Evolutionary conservation across 1,140 invertebrate genomes (phyloP), one percentile per base, ranked within the genome.

Genomic region (Goniozus legneri): DNA sequence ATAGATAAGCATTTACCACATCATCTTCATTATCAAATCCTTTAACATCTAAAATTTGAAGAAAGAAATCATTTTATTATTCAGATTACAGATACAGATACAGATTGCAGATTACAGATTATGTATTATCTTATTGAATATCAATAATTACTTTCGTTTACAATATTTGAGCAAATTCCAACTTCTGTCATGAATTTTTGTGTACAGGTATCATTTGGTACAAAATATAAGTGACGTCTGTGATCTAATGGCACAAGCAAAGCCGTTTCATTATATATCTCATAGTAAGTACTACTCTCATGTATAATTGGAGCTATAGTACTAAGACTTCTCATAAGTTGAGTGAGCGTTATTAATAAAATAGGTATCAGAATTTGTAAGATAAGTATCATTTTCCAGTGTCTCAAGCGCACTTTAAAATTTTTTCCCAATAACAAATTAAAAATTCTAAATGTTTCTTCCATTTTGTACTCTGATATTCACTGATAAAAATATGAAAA

Each of bases 381-480:
- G 14, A 76, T 62, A 21, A 74, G 8, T 8, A 55, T 62, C 14
- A 50, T 45, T 32, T 63, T 63, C 70, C 70, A 75, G 34, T 75
- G 62, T 15, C 65, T 68, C 16, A 57, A 66, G 12, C 74, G 59
- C 6, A 74, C 58, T 18, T 71, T 38, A 10, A 56, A 55, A 49
- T 73, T 68, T 53, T 75, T 76, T 37, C 64, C 62, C 31, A 76
- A 46, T 10, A 76, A 41, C 3, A 76, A 54, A 4, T 48, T 43
- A 38, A 73, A 67, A 13, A 66, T 60, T 37, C 58, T 62, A 13
- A 54, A 54, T 44, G 56, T 60, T 19, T 53, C 50, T 24, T 13
- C 40, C 60, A 65, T 65, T 18, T 39, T 52, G 6, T 18, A 13
- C 38, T 30, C n/a, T n/a, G n/a, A n/a, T n/a, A n/a, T n/a, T n/a